Conservation (phyloP, 2,797 vertebrate species). For the Petrocephalus schoutedeni region DNA sequence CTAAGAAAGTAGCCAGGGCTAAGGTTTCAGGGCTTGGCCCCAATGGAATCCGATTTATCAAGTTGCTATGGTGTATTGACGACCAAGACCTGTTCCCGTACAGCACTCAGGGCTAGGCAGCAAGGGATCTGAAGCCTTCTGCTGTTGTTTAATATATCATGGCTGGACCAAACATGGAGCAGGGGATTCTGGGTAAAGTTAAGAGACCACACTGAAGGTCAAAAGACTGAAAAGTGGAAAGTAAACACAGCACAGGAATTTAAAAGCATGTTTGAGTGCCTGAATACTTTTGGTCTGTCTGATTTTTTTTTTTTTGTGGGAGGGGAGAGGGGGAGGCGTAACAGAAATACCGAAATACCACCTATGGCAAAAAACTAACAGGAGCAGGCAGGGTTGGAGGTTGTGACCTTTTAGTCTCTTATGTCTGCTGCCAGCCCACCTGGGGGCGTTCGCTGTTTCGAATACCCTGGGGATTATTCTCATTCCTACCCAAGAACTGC, state of each 20-base stretch:
- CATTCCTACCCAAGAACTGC: constrained; percentile 20
- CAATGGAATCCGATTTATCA: not conserved
- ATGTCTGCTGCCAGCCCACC: not conserved
- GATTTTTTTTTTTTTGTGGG: not conserved
- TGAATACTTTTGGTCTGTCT: constrained; percentile 34
- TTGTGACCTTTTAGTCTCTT: constrained; percentile 11
- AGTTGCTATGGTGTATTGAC: not conserved
- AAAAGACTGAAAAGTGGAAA: not conserved
- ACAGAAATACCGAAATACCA: not conserved
- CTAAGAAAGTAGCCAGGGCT: not conserved
- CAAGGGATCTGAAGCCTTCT: not conserved
- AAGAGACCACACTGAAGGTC: constrained; percentile 9
- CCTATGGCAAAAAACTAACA: not conserved
- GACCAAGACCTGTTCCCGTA: not conserved
- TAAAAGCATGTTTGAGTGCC: constrained; percentile 14
- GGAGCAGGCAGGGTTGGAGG: not conserved
- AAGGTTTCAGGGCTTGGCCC: not conserved
- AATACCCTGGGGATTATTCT: constrained; percentile 21
- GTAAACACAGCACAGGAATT: constrained; percentile 42
- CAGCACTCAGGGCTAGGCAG: not conserved
- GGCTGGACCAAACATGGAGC: not conserved
- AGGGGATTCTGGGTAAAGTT: constrained; percentile 15
- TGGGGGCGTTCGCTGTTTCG: constrained; percentile 7
- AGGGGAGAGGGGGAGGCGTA: not conserved
- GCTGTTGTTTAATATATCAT: not conserved